Evolutionary conservation across 2,888 invertebrate genomes (phyloP).

Genomic region (Mesorhabditis sp.): DNA sequence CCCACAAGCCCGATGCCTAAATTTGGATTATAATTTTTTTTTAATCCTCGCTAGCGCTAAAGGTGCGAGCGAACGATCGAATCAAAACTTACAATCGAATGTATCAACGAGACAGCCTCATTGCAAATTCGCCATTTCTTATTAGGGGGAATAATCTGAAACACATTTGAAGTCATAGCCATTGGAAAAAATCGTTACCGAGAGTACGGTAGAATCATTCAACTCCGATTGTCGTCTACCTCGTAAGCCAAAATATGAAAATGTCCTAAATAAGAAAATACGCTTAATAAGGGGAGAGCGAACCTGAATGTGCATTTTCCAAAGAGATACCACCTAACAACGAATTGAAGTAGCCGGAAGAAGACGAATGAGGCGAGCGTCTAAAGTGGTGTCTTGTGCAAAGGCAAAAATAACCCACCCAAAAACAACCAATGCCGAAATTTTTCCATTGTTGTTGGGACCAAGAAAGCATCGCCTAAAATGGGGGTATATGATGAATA

Average conservation of each 20-base stretch:
- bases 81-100: slow-evolving; percentile 38
- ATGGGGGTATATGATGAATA: too few relatives aligned
- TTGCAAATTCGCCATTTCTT: slow-evolving; percentile 57
- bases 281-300: too few relatives aligned
- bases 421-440: too few relatives aligned
- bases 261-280: slow-evolving; percentile 25
- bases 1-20: slow-evolving; percentile 30
- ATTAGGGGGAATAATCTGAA: slow-evolving; percentile 49
- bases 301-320: slow-evolving; percentile 45
- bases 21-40: too few relatives aligned
- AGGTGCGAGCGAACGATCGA: slow-evolving; percentile 35
- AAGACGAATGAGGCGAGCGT: slow-evolving; percentile 45
- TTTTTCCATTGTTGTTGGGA: too few relatives aligned
- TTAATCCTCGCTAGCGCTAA: background rate
- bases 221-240: slow-evolving; percentile 15
- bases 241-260: slow-evolving; percentile 49
- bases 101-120: slow-evolving; percentile 52
- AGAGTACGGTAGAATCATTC: slow-evolving; percentile 29
- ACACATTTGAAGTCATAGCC: background rate
- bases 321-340: slow-evolving; percentile 50
- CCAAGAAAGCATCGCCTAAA: too few relatives aligned
- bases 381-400: slow-evolving; percentile 18
- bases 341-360: slow-evolving; percentile 50
- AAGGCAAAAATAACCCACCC: too few relatives aligned
- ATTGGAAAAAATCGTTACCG: slow-evolving; percentile 19